Conservation (phyloP, 2,113 vertebrate species). For the Corvus hawaiiensis region DNA sequence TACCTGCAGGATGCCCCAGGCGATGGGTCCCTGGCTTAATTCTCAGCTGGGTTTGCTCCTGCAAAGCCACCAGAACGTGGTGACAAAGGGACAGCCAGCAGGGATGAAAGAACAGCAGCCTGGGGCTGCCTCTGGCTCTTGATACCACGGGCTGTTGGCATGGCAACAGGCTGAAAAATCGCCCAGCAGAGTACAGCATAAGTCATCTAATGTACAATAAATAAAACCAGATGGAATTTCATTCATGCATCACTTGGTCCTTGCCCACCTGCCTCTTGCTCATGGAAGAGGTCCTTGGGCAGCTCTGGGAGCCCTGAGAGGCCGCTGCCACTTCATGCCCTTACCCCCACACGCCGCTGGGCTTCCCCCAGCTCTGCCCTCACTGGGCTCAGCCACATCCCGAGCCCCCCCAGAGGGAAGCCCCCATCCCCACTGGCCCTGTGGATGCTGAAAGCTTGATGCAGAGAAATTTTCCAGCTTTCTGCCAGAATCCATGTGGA, state of each 20-base stretch:
- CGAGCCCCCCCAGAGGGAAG: not conserved
- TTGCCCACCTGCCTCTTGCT: not conserved
- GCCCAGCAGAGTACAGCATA: not conserved
- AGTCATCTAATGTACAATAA: not conserved
- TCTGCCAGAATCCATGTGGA: no score
- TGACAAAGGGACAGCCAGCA: not conserved
- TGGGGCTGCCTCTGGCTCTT: not conserved
- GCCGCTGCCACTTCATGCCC: accelerated
- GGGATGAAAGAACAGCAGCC: not conserved
- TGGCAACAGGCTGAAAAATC: not conserved
- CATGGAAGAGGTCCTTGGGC: not conserved
- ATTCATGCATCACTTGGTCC: no score
- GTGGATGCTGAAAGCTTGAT: no score
- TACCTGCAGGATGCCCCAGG: not conserved
- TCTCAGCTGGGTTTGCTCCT: not conserved
- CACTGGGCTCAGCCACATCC: not conserved
- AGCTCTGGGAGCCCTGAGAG: not conserved
- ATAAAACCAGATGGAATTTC: not conserved
- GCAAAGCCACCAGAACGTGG: not conserved
- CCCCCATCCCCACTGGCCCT: not conserved
- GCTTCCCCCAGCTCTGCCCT: not conserved
- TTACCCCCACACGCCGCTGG: not conserved
- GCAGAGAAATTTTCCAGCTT: no score
- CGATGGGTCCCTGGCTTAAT: not conserved
- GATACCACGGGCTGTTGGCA: not conserved